These are phyloP conservation scores for Bombus pyrosoma DNA, from an alignment of 1,140 invertebrate genomes.

Conservation along the genomic window DNA sequence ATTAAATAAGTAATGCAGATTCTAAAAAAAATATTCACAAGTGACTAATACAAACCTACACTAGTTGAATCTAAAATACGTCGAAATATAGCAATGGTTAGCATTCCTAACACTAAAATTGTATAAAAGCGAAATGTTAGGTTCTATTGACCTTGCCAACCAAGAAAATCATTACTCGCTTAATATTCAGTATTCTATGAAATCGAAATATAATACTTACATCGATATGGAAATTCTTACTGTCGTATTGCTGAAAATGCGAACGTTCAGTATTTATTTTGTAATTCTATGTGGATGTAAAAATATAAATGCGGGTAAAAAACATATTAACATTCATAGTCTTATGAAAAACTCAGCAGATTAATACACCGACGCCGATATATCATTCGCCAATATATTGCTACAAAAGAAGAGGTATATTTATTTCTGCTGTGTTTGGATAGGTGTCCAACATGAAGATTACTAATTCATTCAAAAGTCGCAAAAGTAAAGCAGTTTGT, in stretches of 20 bases:
- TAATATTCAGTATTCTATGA: constrained; percentile 50
- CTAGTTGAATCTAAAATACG: not conserved
- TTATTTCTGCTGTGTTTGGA: constrained; percentile 46
- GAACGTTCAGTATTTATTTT: constrained; percentile 35
- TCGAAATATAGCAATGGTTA: constrained; percentile 4
- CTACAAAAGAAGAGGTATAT: constrained; percentile 43
- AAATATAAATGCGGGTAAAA: constrained; percentile 37
- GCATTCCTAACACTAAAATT: not conserved
- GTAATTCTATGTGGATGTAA: constrained; percentile 32
- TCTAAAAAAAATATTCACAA: not conserved
- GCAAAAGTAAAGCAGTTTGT: constrained; percentile 26
- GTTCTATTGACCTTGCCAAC: not conserved
- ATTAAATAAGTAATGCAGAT: constrained; percentile 52
- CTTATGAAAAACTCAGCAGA: not conserved
- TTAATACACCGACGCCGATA: not conserved
- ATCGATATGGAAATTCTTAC: constrained; percentile 23
- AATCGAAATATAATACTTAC: constrained; percentile 5
- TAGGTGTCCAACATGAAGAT: constrained; percentile 2
- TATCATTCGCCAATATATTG: constrained; percentile 22
- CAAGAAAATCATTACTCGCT: constrained; percentile 35
- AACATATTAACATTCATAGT: constrained; percentile 15
- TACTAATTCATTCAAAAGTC: constrained; percentile 30
- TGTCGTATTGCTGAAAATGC: not conserved
- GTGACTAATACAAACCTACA: not conserved
- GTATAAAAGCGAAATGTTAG: not conserved